Conservation (phyloP, 2,888 invertebrate genomes). For the Brachypalpus laphriformis region DNA sequence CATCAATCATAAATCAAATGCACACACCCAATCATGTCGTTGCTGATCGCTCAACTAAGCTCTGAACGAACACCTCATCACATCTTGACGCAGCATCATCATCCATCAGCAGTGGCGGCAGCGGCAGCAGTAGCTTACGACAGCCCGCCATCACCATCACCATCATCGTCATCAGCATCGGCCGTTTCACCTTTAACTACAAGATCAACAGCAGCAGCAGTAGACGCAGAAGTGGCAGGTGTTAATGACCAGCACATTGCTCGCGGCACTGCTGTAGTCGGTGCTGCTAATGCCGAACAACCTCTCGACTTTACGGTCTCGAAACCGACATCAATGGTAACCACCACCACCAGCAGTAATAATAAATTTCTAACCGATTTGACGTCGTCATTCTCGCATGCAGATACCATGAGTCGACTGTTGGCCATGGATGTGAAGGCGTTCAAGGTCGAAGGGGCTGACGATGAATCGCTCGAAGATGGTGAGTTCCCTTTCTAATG, state of each 20-base stretch:
- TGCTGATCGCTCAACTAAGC: constrained; percentile 74
- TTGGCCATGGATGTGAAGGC: constrained; percentile 62
- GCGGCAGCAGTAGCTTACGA: constrained; percentile 68
- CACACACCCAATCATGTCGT: constrained; percentile 73
- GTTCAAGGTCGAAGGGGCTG: constrained; percentile 65
- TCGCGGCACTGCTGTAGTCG: constrained; percentile 75
- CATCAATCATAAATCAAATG: constrained; percentile 74
- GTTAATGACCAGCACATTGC: constrained; percentile 80
- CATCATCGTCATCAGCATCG: constrained; percentile 64
- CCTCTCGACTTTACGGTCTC: constrained; percentile 75
- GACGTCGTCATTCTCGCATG: constrained; percentile 71
- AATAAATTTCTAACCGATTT: constrained; percentile 73
- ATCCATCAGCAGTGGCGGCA: constrained; percentile 73
- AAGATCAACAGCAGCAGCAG: constrained; percentile 71
- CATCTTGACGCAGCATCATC: constrained; percentile 76
- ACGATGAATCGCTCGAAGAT: constrained; percentile 40
- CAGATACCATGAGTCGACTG: constrained; percentile 70
- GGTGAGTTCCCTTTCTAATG: constrained; percentile 44
- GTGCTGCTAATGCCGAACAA: constrained; percentile 76
- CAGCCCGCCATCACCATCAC: constrained; percentile 70
- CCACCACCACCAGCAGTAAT: constrained; percentile 32
- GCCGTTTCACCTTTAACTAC: constrained; percentile 67
- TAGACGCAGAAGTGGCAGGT: constrained; percentile 77
- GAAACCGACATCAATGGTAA: constrained; percentile 49
- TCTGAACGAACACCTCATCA: constrained; percentile 74